Percentiles rank a stretch among this genome's conserved stretches.
Conservation (phyloP, 2,113 vertebrate genomes). For the Plecotus auritus region DNA sequence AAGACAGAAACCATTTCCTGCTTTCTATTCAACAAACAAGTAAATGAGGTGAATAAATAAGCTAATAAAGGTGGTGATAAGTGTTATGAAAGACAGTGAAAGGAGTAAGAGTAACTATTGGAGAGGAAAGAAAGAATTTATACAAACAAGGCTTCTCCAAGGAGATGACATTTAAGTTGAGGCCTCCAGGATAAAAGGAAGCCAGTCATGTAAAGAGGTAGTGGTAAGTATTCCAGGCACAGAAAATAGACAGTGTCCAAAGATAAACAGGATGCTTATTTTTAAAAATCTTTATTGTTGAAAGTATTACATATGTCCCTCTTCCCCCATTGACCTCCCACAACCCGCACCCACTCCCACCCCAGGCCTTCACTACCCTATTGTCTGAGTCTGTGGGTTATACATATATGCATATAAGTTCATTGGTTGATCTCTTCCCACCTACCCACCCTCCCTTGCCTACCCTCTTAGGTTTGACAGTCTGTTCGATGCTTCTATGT, state of each 20-base stretch:
- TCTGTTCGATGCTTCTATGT: too few relatives aligned
- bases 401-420: too few relatives aligned
- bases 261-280: too few relatives aligned
- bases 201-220: background rate
- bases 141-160: background rate
- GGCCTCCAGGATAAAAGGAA: background rate
- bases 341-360: too few relatives aligned
- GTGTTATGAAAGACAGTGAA: background rate
- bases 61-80: background rate
- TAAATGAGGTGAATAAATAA: slow-evolving; percentile 16
- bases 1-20: background rate
- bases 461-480: too few relatives aligned
- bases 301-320: too few relatives aligned
- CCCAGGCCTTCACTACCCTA: too few relatives aligned
- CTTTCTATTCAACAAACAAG: background rate
- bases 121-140: background rate
- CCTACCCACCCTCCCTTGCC: too few relatives aligned
- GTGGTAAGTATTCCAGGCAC: background rate
- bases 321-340: too few relatives aligned
- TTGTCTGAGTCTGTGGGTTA: too few relatives aligned
- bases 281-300: too few relatives aligned
- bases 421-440: too few relatives aligned
- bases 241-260: background rate
- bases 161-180: background rate
- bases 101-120: background rate